These are phyloP conservation scores for Arge pagana DNA, from an alignment of 2,888 invertebrate species.

Conservation along the genomic window DNA sequence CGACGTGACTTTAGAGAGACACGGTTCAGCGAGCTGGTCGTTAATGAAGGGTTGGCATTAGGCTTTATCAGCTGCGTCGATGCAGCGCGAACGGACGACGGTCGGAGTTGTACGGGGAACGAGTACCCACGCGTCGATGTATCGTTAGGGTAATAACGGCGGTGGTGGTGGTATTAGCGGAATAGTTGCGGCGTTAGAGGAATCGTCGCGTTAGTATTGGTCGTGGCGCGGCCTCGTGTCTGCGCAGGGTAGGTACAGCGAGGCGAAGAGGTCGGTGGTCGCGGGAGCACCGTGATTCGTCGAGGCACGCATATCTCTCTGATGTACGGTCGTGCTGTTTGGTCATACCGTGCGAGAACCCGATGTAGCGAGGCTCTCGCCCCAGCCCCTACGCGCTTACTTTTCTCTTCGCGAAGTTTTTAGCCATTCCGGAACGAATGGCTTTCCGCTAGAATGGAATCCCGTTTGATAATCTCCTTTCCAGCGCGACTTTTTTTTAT, in stretches of 20 bases:
- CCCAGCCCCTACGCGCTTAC: conserved; percentile 1
- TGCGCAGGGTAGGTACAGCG: not conserved
- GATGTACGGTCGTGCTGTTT: conserved; percentile 39
- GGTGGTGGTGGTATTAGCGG: too few relatives aligned
- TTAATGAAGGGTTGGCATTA: conserved; percentile 50
- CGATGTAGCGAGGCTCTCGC: not conserved
- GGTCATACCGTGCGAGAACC: not conserved
- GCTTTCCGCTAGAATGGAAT: conserved; percentile 5
- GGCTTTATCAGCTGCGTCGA: conserved; percentile 40
- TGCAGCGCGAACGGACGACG: conserved; percentile 4
- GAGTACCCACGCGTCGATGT: too few relatives aligned
- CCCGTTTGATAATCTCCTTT: conserved; percentile 16
- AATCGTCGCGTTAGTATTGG: too few relatives aligned
- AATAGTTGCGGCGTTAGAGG: too few relatives aligned
- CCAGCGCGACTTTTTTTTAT: too few relatives aligned
- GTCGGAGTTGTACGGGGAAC: not conserved
- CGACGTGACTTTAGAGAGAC: conserved; percentile 7
- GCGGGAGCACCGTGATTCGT: conserved; percentile 33
- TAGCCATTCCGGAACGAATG: conserved; percentile 14
- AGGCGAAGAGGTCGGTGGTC: not conserved
- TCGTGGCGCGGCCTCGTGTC: too few relatives aligned
- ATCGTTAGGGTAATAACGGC: too few relatives aligned
- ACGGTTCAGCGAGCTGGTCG: conserved; percentile 24
- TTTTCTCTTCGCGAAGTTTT: conserved; percentile 18
- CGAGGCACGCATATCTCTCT: conserved; percentile 45